Percentiles rank a stretch among this genome's conserved stretches.
Conservation (phyloP, 2,888 invertebrate species). For the Xanthia icteritia region DNA sequence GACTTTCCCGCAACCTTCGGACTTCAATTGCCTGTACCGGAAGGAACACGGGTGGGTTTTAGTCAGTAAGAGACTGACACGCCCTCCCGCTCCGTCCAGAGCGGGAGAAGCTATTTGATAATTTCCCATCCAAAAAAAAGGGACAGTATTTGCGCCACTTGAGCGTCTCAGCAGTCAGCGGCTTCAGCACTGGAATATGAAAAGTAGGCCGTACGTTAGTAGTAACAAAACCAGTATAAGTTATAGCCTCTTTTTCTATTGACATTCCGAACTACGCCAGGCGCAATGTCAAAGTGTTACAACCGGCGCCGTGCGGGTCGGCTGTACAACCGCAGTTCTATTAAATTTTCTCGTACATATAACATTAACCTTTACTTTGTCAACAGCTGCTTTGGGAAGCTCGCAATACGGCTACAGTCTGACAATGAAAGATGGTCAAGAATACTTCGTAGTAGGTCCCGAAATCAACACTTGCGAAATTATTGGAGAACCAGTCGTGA, state of each 20-base stretch:
- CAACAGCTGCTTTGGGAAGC: slow-evolving; percentile 76
- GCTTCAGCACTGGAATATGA: not conserved
- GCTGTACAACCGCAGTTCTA: not conserved
- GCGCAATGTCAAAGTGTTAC: not conserved
- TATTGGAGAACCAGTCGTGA: slow-evolving; percentile 71
- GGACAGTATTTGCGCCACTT: too few relatives aligned
- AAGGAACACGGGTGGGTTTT: too few relatives aligned
- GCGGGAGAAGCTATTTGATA: too few relatives aligned
- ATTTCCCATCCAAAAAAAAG: too few relatives aligned
- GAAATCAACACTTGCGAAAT: slow-evolving; percentile 79
- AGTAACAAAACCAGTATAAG: not conserved
- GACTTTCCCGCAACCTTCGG: too few relatives aligned
- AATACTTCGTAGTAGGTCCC: slow-evolving; percentile 81
- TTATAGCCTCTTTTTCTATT: not conserved
- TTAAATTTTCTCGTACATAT: not conserved
- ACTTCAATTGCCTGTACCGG: too few relatives aligned
- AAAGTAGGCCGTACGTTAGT: not conserved
- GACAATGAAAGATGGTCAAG: slow-evolving; percentile 71
- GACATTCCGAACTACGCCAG: not conserved
- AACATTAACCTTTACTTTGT: not conserved
- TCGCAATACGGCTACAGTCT: slow-evolving; percentile 79
- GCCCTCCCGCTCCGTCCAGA: too few relatives aligned
- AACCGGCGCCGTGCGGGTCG: too few relatives aligned
- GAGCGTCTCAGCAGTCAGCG: too few relatives aligned
- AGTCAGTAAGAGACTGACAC: too few relatives aligned